Evolutionary conservation across 2,797 vertebrate species (phyloP), one percentile per base, ranked within the genome.

Genomic region (Hippocampus kuda): DNA sequence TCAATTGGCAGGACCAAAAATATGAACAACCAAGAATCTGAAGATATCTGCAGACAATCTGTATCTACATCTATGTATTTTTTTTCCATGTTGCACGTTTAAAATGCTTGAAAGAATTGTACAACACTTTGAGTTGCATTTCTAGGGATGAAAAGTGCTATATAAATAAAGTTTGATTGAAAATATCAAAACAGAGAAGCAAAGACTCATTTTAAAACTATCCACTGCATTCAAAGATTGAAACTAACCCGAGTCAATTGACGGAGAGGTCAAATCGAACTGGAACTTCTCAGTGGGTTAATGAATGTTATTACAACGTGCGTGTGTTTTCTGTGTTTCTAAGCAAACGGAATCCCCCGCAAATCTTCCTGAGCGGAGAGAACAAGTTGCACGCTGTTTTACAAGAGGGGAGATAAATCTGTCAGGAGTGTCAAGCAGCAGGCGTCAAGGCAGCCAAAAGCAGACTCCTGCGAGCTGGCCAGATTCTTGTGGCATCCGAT

Each of bases 341-440:
- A 70, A 70, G 73, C 65, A 66, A 56, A 66, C 72, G 24, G 78
- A 78, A 67, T 70, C 78, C 83, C 34, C 74, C 49, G 63, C 69
- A 84, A 79, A 84, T 78, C 79, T 80, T 77, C 77, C 75, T 80
- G 83, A 83, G 79, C 41, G 4, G 60, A 76, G 81, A 80, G 84
- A 88, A 89, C 86, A 86, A 87, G 85, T 80, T 71, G 67, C 81
- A 79, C 71, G 81, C 83, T 87, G 81, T 88, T 82, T 84, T 81
- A 88, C 84, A 86, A 85, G 83, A 81, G 70, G 62, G 77, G 81
- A 80, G 82, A 85, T 86, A 80, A 88, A 87, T 82, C 79, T 81
- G 75, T 76, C 79, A 65, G 71, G 71, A 79, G 85, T 83, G 83
- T 91, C 83, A 77, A 76, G 79, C 88, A 81, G 84, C 87, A 81